Evolutionary conservation across 1,140 invertebrate species (phyloP).

Genomic region (Rhysida immarginata): DNA sequence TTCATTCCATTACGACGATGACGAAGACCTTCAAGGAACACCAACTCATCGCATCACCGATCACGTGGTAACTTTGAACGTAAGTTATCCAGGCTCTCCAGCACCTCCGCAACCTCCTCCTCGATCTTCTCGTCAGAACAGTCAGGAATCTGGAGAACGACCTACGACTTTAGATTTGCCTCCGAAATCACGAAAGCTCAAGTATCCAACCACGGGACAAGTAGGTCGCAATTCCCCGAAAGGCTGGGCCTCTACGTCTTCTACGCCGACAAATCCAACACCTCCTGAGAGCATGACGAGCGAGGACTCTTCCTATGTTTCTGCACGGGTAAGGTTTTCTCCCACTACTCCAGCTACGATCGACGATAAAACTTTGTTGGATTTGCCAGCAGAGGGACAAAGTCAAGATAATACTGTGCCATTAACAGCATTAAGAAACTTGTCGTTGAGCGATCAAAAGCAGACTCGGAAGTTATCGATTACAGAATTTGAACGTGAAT

Average conservation of each 20-base stretch:
- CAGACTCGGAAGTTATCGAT: neutral
- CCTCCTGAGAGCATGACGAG: slow-evolving; percentile 66
- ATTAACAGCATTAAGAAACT: slow-evolving; percentile 32
- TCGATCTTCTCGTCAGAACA: slow-evolving; percentile 12
- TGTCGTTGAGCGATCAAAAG: slow-evolving; percentile 2
- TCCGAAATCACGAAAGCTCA: slow-evolving; percentile 5
- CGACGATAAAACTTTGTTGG: slow-evolving; percentile 35
- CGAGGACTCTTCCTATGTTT: slow-evolving; percentile 68
- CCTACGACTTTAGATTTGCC: slow-evolving; percentile 8
- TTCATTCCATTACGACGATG: slow-evolving; percentile 47
- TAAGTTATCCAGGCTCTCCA: slow-evolving; percentile 19
- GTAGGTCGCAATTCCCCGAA: slow-evolving; percentile 13
- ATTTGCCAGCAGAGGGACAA: slow-evolving; percentile 46
- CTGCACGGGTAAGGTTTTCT: slow-evolving; percentile 65
- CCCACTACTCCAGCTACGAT: slow-evolving; percentile 38
- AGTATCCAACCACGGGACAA: slow-evolving; percentile 5
- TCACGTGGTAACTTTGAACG: slow-evolving; percentile 10
- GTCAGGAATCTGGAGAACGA: slow-evolving; percentile 7
- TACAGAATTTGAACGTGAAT: slow-evolving; percentile 7
- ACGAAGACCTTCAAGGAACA: slow-evolving; percentile 27
- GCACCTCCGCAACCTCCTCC: slow-evolving; percentile 20
- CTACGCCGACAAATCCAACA: slow-evolving; percentile 66
- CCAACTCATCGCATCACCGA: slow-evolving; percentile 18
- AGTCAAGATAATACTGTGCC: slow-evolving; percentile 44
- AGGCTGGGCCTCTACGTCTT: slow-evolving; percentile 36